Evolutionary conservation across 1,140 invertebrate species (phyloP).

Genomic region (Zaprionus ghesquierei): DNA sequence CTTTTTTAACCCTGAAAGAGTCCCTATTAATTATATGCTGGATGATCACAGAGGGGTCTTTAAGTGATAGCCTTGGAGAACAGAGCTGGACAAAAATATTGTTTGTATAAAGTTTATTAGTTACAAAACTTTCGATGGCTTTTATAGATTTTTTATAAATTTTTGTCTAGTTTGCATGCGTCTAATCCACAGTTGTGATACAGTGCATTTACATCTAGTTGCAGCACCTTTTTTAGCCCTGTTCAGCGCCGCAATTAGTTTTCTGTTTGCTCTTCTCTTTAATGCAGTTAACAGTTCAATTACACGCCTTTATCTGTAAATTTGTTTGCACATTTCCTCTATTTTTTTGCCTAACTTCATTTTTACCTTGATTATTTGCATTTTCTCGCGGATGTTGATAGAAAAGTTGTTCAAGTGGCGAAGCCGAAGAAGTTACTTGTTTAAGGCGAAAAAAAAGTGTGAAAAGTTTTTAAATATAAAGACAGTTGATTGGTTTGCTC

Average conservation of each 20-base stretch:
- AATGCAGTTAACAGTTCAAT: slow-evolving; percentile 42
- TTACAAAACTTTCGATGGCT: too few relatives aligned
- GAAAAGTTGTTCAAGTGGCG: background rate
- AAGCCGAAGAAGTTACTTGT: background rate
- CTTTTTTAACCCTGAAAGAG: too few relatives aligned
- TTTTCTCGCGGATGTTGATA: background rate
- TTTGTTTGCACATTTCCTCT: slow-evolving; percentile 13
- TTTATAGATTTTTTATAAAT: too few relatives aligned
- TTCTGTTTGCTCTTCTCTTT: slow-evolving; percentile 20
- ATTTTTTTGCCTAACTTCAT: background rate
- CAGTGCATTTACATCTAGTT: background rate
- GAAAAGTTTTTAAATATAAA: too few relatives aligned
- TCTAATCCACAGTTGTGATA: background rate
- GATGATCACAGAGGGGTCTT: too few relatives aligned
- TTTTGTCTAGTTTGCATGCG: background rate
- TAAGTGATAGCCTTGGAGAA: too few relatives aligned
- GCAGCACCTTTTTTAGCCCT: background rate
- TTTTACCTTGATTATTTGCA: background rate
- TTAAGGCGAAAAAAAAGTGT: too few relatives aligned
- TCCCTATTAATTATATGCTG: too few relatives aligned
- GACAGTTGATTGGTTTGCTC: too few relatives aligned
- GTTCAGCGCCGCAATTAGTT: slow-evolving; percentile 19
- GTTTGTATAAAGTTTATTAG: too few relatives aligned
- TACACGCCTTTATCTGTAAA: slow-evolving; percentile 28
- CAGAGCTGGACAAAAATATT: too few relatives aligned